Evolutionary conservation across 2,113 vertebrate species (phyloP).

Genomic region (Notothenia rossii): DNA sequence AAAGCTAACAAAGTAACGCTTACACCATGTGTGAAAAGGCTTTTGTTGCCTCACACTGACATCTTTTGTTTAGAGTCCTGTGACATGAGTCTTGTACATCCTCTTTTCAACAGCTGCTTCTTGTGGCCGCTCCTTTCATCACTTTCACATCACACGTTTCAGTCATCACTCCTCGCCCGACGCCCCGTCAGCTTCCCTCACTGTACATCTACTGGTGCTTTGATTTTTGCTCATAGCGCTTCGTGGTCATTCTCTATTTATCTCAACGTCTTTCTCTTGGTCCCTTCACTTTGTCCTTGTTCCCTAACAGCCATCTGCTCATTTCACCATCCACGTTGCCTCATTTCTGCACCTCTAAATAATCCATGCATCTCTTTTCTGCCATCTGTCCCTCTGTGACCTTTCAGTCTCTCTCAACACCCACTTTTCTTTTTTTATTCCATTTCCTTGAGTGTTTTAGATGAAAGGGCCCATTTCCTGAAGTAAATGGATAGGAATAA

Average conservation of each 20-base stretch:
- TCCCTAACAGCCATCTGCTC: conserved; percentile 40
- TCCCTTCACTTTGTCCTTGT: conserved; percentile 1
- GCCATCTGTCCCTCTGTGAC: conserved; percentile 49
- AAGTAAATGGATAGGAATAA: neutral
- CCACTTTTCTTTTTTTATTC: neutral
- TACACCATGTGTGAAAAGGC: neutral
- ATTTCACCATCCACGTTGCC: conserved; percentile 10
- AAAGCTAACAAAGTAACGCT: neutral
- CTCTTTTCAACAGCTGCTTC: neutral
- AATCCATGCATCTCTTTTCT: conserved; percentile 8
- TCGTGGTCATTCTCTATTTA: conserved; percentile 9
- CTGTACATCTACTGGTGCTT: conserved; percentile 31
- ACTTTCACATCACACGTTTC: conserved; percentile 31
- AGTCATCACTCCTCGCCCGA: conserved; percentile 12
- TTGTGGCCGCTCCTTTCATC: conserved; percentile 24
- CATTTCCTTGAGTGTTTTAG: neutral
- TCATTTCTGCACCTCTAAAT: neutral
- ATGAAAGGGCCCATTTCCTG: neutral
- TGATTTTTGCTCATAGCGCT: conserved; percentile 23
- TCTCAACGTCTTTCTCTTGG: neutral
- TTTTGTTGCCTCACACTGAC: neutral
- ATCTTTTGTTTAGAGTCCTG: neutral
- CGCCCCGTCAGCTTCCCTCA: conserved; percentile 1
- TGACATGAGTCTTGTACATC: too few relatives aligned
- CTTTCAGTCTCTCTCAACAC: conserved; percentile 6